Evolutionary conservation across 2,113 vertebrate genomes (phyloP), one percentile per base, ranked within the genome.

Genomic region (Eonycteris spelaea): DNA sequence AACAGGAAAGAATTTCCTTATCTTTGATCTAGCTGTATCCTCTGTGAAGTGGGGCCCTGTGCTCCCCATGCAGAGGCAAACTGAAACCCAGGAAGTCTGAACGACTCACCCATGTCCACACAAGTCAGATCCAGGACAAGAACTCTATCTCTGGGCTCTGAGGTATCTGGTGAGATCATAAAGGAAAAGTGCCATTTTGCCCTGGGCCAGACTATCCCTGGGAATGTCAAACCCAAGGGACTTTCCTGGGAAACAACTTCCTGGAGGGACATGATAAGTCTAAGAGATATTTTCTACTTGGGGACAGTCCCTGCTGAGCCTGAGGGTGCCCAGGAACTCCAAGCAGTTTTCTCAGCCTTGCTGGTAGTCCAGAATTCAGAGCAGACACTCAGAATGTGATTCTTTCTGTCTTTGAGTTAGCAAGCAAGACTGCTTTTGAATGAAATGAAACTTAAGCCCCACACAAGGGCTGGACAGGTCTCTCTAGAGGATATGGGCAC

Each of bases 201-300:
- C 40, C 71, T n/a, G 68, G n/a, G 55, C 88, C 30, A 75, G 70
- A 21, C 51, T 77, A 33, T 70, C 53, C 57, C 26, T 53, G 24
- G 30, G 30, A 30, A 75, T 94, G 86, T 94, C 87, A 95, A 13
- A 70, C 78, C 48, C 74, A 61, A 70, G 90, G 84, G 59, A 73
- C 68, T 96, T 95, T 89, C 82, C 93, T 90, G 79, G 43, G 53
- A 90, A 88, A 74, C 26, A 65, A n/a, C 67, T 92, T 95, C 85
- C 75, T 67, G 53, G 67, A 91, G 55, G 74, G 57, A 91, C 24
- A 68, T 3, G 38, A 86, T 40, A 88, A 45, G 12, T 43, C 43
- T 68, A 53, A 73, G 86, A 68, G 43, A 71, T 55, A 84, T 35
- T 40, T 92, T 90, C 30, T 3, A 59, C 75, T 78, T 80, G 16